Base-by-base conservation (phyloP, 2,797 vertebrate species). In the Coregonus ussuriensis region DNA sequence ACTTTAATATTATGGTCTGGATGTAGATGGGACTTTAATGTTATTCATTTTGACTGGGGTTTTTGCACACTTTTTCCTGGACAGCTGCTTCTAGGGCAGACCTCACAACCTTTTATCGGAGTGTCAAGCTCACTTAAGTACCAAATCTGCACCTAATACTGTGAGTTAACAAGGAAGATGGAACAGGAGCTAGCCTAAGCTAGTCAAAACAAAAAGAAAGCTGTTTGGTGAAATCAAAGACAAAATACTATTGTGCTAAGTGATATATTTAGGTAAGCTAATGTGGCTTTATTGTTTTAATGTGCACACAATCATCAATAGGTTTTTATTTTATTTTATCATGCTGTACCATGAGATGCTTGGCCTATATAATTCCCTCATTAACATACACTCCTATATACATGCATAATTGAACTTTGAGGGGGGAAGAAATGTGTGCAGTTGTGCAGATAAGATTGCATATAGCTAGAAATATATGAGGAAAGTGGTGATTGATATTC, bases 81-180 rank as follows among this genome's bases (percentile, higher is more conserved):
- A 90, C 87, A 90, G 84, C 87, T 86, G 86, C 90, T 89, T 90
- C 83, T 83, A 87, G 70, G 80, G 77, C 62, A 82, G 85, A 87
- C 84, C 86, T 91, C 85, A 74, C 77, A 85, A 79, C 72, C 73
- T 79, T 81, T 85, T 52, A 82, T 71, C 75, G 51, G 54, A 77
- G 79, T 78, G 78, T 91, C 86, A 76, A 84, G 87, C 83, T 87
- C 83, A 88, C 87, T 91, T 86, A 87, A 84, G 78, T 75, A 69
- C 84, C 85, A 91, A 87, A 91, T 88, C 90, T 89, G 81, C 84
- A 59, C 83, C 41, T 87, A 89, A 90, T 91, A 84, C 87, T 81
- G 82, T n/a, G 80, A 89, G 84, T 85, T 83, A 87, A 84, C 79
- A 72, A 84, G 84, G 84, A 41, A 66, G 0, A 37, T 54, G 65